A percentile compares a stretch with the other conserved stretches of the same genome.
These are phyloP conservation scores for Coendou prehensilis DNA, from an alignment of 2,797 vertebrate genomes.

Conservation along the genomic window DNA sequence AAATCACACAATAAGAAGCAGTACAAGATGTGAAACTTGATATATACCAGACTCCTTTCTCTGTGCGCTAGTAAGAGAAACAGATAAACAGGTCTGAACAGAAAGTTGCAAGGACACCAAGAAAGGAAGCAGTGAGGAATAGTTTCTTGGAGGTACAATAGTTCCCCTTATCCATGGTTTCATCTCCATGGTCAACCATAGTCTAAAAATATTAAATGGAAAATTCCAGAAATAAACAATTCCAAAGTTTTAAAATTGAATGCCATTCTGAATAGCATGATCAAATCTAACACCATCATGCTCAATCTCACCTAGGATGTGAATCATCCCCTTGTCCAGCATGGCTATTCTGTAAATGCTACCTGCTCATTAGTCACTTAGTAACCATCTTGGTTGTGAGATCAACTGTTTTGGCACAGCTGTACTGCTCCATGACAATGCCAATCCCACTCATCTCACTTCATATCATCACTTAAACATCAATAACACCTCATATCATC, in stretches of 20 bases:
- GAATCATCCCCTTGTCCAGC: neutral
- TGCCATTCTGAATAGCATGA: neutral
- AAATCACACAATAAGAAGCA: neutral
- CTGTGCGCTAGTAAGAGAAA: neutral
- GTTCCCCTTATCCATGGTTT: neutral
- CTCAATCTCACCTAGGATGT: neutral
- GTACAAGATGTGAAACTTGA: neutral
- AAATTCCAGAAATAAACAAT: constrained; percentile 6
- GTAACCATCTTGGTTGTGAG: too few species aligned
- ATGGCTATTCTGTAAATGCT: neutral
- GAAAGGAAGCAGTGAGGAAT: neutral
- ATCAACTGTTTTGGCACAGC: neutral
- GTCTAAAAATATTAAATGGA: neutral
- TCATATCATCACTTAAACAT: neutral
- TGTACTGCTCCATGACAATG: neutral
- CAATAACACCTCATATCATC: neutral
- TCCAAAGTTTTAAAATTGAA: neutral
- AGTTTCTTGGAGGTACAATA: neutral
- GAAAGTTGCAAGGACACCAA: neutral
- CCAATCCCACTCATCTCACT: neutral
- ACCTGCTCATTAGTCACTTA: neutral
- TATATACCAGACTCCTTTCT: neutral
- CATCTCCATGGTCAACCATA: neutral
- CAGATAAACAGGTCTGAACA: neutral
- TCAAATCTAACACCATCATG: neutral